Base-by-base conservation (phyloP, 2,113 vertebrate species). In the Leuciscus idus region DNA sequence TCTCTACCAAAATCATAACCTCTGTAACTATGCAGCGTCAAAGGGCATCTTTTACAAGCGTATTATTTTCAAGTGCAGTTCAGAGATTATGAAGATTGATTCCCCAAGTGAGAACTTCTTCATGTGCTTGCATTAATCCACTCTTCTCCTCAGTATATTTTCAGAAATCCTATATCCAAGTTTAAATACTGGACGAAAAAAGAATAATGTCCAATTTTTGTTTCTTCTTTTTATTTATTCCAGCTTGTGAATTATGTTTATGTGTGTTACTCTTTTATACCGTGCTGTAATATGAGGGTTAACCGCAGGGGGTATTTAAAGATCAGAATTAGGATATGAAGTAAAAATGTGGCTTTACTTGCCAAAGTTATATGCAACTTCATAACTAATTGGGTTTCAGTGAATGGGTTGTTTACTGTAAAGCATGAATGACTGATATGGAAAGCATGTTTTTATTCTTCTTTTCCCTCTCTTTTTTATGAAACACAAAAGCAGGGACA, bases 331-430 rank as follows among this genome's bases (percentile, higher is more conserved):
- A 91, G 83, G 84, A 84, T 87, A 88, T 73, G 36, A 90, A 88
- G 81, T 90, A 87, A 23, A 68, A 82, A 82, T 68, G 62, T 70
- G 59, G 91, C 90, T 89, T 93, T 93, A 91, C 90, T 93, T 92
- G 93, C 93, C 92, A 94, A 94, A 93, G 92, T 85, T 88, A 93
- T 93, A 94, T 93, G 92, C 93, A 93, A 94, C 88, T 86, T 91
- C 1, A 85, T 91, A 88, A 0, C 43, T 77, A 86, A 79, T 30
- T 68, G 59, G 87, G 90, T 93, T 91, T 90, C 78, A 86, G 88
- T 90, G 83, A 85, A 48, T 73, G 36, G 8, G 83, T 48, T 89
- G 15, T 61, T 23, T 52, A 82, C 48, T 89, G 86, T 86, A 93
- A 89, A 79, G 94, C 94, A 94, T 95, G 93, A 89, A 70, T 91